Conservation (phyloP, 2,797 vertebrate genomes). For the Poeciliopsis gracilis region DNA sequence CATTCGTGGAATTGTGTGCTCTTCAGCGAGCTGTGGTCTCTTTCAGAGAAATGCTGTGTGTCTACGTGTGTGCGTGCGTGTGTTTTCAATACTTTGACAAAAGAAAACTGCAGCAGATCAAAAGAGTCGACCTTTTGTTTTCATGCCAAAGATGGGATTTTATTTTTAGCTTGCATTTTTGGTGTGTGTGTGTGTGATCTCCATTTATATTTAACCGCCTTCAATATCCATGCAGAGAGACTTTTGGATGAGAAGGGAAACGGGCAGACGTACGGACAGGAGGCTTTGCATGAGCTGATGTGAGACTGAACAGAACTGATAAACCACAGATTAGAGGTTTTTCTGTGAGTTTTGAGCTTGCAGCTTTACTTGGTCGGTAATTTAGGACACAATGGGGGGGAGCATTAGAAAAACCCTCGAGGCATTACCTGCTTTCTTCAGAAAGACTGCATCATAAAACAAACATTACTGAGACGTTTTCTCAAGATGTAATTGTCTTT, state of each 20-base stretch:
- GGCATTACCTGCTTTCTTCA: neutral
- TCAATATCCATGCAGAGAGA: conserved; percentile 16
- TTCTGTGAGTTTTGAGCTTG: neutral
- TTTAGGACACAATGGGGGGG: neutral
- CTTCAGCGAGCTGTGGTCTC: conserved; percentile 10
- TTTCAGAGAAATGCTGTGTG: conserved; percentile 44
- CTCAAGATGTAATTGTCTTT: neutral
- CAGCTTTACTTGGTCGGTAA: conserved; percentile 3
- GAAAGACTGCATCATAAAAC: neutral
- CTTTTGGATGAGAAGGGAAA: neutral
- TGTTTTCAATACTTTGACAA: conserved; percentile 14
- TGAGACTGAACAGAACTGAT: conserved; percentile 6
- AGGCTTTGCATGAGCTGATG: conserved; percentile 3
- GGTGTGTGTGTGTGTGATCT: conserved; percentile 5
- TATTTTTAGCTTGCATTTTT: conserved; percentile 38
- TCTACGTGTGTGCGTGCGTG: neutral
- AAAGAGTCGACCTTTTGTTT: conserved; percentile 18
- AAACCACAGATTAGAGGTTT: conserved; percentile 15
- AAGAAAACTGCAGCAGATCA: conserved; percentile 44
- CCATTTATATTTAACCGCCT: conserved; percentile 13
- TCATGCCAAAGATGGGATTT: conserved; percentile 19
- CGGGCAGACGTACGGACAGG: neutral
- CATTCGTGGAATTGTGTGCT: conserved; percentile 59
- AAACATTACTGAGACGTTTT: neutral
- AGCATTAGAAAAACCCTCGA: neutral